Conservation (phyloP, 2,797 vertebrate genomes). For the Arctocebus calabarensis region DNA sequence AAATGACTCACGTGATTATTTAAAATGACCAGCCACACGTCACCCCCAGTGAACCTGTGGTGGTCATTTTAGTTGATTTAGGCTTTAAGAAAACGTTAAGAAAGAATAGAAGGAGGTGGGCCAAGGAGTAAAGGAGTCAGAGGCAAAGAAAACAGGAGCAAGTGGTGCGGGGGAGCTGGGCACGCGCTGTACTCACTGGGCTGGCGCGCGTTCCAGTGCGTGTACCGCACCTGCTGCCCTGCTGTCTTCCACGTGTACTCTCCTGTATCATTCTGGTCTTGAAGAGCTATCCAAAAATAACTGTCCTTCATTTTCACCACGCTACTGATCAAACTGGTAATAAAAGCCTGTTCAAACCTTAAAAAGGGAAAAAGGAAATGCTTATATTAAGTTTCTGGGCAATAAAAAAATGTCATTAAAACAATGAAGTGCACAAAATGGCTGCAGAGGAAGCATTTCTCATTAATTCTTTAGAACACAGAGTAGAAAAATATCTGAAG, state of each 20-base stretch:
- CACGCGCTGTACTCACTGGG: constrained; percentile 90
- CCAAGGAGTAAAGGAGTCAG: background rate
- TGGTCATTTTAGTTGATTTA: constrained; percentile 1
- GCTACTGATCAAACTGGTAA: constrained; percentile 93
- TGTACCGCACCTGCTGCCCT: constrained; percentile 89
- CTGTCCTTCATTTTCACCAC: constrained; percentile 85
- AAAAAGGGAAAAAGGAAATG: constrained; percentile 58
- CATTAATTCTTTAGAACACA: constrained; percentile 63
- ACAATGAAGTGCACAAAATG: constrained; percentile 46
- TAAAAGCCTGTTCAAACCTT: constrained; percentile 97
- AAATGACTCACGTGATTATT: background rate
- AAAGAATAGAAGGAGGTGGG: background rate
- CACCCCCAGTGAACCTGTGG: background rate
- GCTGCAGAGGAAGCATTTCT: constrained; percentile 24
- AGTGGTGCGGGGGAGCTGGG: background rate
- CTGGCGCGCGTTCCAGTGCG: constrained; percentile 95
- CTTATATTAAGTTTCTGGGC: constrained; percentile 46
- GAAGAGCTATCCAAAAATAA: constrained; percentile 94
- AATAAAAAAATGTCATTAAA: constrained; percentile 75
- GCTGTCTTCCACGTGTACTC: constrained; percentile 92
- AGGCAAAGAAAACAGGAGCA: background rate
- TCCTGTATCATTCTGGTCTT: constrained; percentile 88
- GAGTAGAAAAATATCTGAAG: constrained; percentile 32
- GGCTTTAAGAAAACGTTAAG: constrained; percentile 15
- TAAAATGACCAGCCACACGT: background rate